Conservation (phyloP, 2,797 vertebrate species). For the Diplodus sargus region DNA sequence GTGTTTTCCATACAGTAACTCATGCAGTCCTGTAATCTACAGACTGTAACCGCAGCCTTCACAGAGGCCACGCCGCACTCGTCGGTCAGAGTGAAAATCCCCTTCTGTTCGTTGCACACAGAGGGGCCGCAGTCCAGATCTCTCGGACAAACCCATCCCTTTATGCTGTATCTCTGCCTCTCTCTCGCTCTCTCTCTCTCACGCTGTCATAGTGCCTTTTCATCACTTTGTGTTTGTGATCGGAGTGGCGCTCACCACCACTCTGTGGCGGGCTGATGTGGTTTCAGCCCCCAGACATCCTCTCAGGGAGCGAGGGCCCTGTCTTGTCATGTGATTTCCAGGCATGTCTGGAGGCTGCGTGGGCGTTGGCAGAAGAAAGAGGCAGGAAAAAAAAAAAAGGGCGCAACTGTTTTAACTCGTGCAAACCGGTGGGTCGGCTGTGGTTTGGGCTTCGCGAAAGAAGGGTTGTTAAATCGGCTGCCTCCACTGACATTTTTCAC, state of each 20-base stretch:
- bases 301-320: slow-evolving; percentile 37
- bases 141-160: slow-evolving; percentile 39
- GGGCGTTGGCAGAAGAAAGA: slow-evolving; percentile 52
- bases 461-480: slow-evolving; percentile 58
- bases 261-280: slow-evolving; percentile 60
- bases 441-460: slow-evolving; percentile 47
- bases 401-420: slow-evolving; percentile 34
- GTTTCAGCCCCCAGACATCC: slow-evolving; percentile 67
- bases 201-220: slow-evolving; percentile 50
- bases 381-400: not conserved
- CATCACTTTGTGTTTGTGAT: slow-evolving; percentile 63
- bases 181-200: slow-evolving; percentile 49
- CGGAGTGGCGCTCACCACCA: slow-evolving; percentile 48
- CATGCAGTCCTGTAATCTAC: slow-evolving; percentile 33
- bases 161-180: slow-evolving; percentile 15
- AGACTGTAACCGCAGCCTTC: slow-evolving; percentile 39
- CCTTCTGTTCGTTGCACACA: slow-evolving; percentile 28
- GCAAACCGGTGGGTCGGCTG: slow-evolving; percentile 58
- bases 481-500: slow-evolving; percentile 51
- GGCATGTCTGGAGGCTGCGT: slow-evolving; percentile 55
- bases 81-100: slow-evolving; percentile 32
- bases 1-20: slow-evolving; percentile 6
- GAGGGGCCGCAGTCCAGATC: slow-evolving; percentile 38
- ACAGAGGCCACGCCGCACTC: slow-evolving; percentile 16
- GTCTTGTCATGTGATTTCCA: slow-evolving; percentile 65